Percentiles rank a stretch among this genome's conserved stretches.
Conservation (phyloP, 2,113 vertebrate genomes). For the Chrysochloris asiatica region DNA sequence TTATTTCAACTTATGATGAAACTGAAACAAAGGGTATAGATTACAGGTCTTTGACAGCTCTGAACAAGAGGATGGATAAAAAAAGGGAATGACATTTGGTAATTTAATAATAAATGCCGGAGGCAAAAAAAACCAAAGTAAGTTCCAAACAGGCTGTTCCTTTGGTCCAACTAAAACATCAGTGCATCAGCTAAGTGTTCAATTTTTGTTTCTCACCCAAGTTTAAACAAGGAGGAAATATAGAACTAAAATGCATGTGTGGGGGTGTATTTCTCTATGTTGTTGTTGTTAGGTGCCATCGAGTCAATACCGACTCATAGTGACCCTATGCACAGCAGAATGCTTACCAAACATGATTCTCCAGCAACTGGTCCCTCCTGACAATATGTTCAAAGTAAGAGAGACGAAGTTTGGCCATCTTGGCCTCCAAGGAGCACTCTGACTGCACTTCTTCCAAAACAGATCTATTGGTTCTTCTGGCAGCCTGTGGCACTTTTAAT, state of each 20-base stretch:
- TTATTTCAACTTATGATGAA: slow-evolving; percentile 84
- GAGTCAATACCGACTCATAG: too few species aligned
- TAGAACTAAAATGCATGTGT: background rate
- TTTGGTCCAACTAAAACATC: slow-evolving; percentile 50
- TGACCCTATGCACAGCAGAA: too few species aligned
- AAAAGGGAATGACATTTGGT: slow-evolving; percentile 55
- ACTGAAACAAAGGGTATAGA: slow-evolving; percentile 81
- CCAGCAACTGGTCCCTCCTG: too few species aligned
- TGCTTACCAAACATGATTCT: too few species aligned
- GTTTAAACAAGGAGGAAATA: slow-evolving; percentile 9
- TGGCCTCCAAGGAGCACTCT: too few species aligned
- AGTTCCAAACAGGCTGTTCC: slow-evolving; percentile 57
- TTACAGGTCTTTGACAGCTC: slow-evolving; percentile 76
- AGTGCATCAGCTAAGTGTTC: background rate
- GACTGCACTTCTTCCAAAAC: too few species aligned
- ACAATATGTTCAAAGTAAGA: too few species aligned
- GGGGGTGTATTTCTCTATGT: background rate
- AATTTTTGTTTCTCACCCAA: background rate
- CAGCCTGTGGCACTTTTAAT: too few species aligned
- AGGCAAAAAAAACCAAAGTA: slow-evolving; percentile 66
- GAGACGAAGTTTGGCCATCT: too few species aligned
- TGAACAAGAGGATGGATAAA: background rate
- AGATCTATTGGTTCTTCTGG: too few species aligned
- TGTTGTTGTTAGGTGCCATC: too few species aligned
- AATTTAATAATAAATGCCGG: slow-evolving; percentile 75